A percentile compares a stretch with the other conserved stretches of the same genome.
Evolutionary conservation across 2,797 vertebrate species (phyloP).

Genomic region (Gallinago nigripennis): DNA sequence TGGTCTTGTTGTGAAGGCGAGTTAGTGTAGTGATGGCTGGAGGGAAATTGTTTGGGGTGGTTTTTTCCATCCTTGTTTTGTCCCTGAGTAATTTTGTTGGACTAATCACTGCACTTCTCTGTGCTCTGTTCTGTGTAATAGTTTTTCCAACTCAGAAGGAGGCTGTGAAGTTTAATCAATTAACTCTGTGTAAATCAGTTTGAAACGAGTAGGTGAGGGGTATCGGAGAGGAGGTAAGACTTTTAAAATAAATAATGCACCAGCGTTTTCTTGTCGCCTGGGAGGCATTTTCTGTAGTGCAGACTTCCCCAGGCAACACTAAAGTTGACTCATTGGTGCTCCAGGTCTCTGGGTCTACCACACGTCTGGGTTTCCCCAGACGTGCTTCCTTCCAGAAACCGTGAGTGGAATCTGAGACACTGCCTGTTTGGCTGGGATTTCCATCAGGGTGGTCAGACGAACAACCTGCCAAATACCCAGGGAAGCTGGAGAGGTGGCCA

Average conservation of each 20-base stretch:
- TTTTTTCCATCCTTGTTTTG: neutral
- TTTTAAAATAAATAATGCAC: neutral
- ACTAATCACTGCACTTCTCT: neutral
- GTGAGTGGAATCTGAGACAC: slow-evolving; percentile 15
- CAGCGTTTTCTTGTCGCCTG: slow-evolving; percentile 21
- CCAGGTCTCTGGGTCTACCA: neutral
- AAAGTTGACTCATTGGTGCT: slow-evolving; percentile 25
- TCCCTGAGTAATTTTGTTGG: neutral
- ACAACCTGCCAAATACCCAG: neutral
- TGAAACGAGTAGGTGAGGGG: neutral
- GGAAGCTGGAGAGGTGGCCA: neutral
- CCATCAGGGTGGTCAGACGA: slow-evolving; percentile 32
- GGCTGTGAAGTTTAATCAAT: slow-evolving; percentile 39
- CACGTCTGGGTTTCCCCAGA: slow-evolving; percentile 37
- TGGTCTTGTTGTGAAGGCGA: neutral
- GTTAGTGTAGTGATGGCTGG: neutral
- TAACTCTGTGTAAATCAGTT: slow-evolving; percentile 42
- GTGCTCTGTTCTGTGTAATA: neutral
- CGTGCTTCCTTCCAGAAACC: slow-evolving; percentile 32
- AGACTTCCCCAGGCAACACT: slow-evolving; percentile 4
- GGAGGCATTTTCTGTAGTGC: slow-evolving; percentile 1
- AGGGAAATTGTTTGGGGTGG: neutral
- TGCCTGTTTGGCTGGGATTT: slow-evolving; percentile 19
- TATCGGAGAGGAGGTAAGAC: neutral
- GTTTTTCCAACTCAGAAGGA: slow-evolving; percentile 7